phyloP scores from a whole-genome alignment of 2,888 invertebrate genomes.

The Drosophila paucipuncta region DNA sequence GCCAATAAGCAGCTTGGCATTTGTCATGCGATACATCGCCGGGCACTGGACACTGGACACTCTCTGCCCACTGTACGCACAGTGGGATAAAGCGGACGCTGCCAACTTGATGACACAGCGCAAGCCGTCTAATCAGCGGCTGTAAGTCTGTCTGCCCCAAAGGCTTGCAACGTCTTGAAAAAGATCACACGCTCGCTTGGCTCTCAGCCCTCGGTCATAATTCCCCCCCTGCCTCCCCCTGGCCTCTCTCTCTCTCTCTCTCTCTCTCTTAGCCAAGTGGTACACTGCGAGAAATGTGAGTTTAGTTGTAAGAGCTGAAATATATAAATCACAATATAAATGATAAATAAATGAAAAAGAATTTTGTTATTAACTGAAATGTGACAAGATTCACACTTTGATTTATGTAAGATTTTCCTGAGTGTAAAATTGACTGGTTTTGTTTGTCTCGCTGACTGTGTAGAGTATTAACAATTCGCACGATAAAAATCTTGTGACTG shows the following conservation, averaged over 20 bases:
- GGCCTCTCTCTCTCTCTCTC: neutral
- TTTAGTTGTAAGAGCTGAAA: too few relatives aligned
- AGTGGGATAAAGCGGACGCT: conserved; percentile 60
- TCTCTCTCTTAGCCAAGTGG: neutral
- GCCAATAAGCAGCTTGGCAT: conserved; percentile 30
- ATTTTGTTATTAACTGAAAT: neutral
- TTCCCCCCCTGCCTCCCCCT: neutral
- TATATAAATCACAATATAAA: neutral
- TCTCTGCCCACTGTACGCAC: conserved; percentile 34
- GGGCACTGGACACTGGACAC: conserved; percentile 5
- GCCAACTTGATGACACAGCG: conserved; percentile 69
- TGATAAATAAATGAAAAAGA: neutral
- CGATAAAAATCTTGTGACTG: conserved; percentile 73
- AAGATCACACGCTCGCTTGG: conserved; percentile 59
- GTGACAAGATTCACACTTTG: neutral
- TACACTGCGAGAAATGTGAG: neutral
- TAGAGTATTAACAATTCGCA: conserved; percentile 79
- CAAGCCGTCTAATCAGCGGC: conserved; percentile 54
- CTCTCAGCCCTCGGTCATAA: conserved; percentile 17
- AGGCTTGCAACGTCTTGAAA: conserved; percentile 1
- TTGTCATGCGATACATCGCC: conserved; percentile 40
- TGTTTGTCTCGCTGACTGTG: conserved; percentile 26
- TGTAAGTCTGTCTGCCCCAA: conserved; percentile 13
- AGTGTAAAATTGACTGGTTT: conserved; percentile 31
- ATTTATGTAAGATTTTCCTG: neutral